Evolutionary conservation across 2,888 invertebrate genomes (phyloP).

Genomic region (Cantharis rustica): DNA sequence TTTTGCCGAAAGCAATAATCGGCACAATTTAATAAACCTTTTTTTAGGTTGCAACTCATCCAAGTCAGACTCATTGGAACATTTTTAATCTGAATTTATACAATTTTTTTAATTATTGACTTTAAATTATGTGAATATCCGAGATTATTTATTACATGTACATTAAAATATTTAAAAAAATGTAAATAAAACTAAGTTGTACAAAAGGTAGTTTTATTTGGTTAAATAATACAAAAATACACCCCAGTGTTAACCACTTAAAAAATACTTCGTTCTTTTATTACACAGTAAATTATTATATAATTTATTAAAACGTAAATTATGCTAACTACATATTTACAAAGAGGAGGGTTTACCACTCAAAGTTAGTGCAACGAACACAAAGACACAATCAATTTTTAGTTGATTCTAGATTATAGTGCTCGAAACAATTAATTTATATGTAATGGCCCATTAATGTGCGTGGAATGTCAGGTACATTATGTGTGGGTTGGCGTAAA

Average conservation of each 20-base stretch:
- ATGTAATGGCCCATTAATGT: constrained; percentile 69
- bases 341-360: background rate
- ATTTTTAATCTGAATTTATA: background rate
- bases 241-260: too few relatives aligned
- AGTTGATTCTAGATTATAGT: too few relatives aligned
- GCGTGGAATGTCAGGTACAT: constrained; percentile 66
- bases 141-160: background rate
- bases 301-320: background rate
- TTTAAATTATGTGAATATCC: background rate
- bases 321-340: background rate
- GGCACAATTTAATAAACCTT: background rate
- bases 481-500: constrained; percentile 48
- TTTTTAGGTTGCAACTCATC: background rate
- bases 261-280: background rate
- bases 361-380: background rate
- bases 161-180: background rate
- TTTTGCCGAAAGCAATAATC: background rate
- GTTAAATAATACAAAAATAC: background rate
- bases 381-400: background rate
- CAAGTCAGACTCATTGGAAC: background rate
- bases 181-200: constrained; percentile 1
- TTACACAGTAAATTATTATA: background rate
- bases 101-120: background rate
- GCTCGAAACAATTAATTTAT: constrained; percentile 36
- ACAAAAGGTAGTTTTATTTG: background rate